phyloP scores from a whole-genome alignment of 37 sponge, comb jelly and placozoan genomes.

The Mnemiopsis leidyi region DNA sequence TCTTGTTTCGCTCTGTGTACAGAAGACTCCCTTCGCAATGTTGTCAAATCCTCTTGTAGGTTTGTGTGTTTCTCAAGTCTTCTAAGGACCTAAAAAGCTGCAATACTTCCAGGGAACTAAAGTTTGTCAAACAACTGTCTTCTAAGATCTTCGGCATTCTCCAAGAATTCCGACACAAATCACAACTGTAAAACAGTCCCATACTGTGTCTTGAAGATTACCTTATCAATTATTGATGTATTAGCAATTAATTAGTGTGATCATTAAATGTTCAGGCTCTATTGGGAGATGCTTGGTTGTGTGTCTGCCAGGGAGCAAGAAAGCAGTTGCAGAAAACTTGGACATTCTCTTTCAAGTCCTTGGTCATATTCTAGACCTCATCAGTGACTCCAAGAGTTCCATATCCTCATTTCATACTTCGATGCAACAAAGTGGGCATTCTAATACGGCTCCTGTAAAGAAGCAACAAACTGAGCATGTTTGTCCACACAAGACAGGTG shows the following conservation, averaged over 20 bases:
- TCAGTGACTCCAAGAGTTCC: background rate
- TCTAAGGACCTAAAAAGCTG: too few relatives aligned
- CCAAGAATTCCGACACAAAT: too few relatives aligned
- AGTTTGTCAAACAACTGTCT: too few relatives aligned
- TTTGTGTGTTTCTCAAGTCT: background rate
- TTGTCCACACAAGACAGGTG: slow-evolving; percentile 48
- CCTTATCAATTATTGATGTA: too few relatives aligned
- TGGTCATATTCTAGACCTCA: slow-evolving; percentile 19
- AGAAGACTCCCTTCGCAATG: slow-evolving; percentile 91
- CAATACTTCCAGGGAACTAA: too few relatives aligned
- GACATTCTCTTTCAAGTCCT: background rate
- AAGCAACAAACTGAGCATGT: background rate
- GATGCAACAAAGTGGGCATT: background rate
- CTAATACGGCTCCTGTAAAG: background rate
- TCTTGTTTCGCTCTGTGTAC: slow-evolving; percentile 80
- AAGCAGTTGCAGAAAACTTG: slow-evolving; percentile 67
- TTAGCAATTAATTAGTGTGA: too few relatives aligned
- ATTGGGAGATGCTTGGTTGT: slow-evolving; percentile 78
- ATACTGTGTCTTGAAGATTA: too few relatives aligned
- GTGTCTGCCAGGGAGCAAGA: slow-evolving; percentile 92
- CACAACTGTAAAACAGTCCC: too few relatives aligned
- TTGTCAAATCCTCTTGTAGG: slow-evolving; percentile 72
- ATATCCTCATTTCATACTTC: background rate
- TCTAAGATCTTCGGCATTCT: too few relatives aligned
- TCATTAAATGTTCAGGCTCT: slow-evolving; percentile 67